Evolutionary conservation across 2,888 invertebrate species (phyloP).

Genomic region (Nebria salina): DNA sequence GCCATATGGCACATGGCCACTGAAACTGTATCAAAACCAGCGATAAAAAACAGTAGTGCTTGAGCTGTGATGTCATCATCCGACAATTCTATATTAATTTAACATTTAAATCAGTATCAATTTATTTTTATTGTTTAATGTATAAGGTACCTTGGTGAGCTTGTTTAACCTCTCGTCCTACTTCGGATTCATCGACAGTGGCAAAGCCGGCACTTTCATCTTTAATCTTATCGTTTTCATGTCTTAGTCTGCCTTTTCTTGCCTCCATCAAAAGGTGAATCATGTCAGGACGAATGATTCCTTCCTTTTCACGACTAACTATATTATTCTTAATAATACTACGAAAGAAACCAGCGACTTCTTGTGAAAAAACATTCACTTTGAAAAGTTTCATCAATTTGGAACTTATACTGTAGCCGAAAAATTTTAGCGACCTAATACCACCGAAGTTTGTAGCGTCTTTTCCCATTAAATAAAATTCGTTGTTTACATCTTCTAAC

Average conservation of each 20-base stretch:
- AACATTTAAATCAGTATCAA: not conserved
- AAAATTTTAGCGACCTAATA: conserved; percentile 10
- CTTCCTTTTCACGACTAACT: conserved; percentile 45
- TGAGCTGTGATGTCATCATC: conserved; percentile 61
- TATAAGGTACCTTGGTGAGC: conserved; percentile 13
- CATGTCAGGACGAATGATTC: conserved; percentile 57
- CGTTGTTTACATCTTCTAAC: conserved; percentile 64
- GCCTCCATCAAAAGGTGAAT: conserved; percentile 67
- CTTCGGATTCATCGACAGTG: conserved; percentile 54
- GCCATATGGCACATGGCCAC: conserved; percentile 59
- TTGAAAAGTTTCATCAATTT: conserved; percentile 49
- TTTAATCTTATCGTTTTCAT: conserved; percentile 36
- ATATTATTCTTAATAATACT: conserved; percentile 49
- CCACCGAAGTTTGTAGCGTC: conserved; percentile 32
- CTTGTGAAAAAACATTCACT: conserved; percentile 57
- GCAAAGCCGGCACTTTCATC: conserved; percentile 48
- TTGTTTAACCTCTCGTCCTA: conserved; percentile 37
- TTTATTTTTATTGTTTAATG: not conserved
- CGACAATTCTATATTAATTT: conserved; percentile 1
- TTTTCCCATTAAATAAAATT: conserved; percentile 64
- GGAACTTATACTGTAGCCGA: conserved; percentile 14
- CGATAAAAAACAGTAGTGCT: conserved; percentile 64
- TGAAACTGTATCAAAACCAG: conserved; percentile 64
- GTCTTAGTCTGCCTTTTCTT: conserved; percentile 57
- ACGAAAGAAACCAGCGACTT: conserved; percentile 50